Conservation (phyloP, 1,140 invertebrate species). For the Ooceraea biroi region DNA sequence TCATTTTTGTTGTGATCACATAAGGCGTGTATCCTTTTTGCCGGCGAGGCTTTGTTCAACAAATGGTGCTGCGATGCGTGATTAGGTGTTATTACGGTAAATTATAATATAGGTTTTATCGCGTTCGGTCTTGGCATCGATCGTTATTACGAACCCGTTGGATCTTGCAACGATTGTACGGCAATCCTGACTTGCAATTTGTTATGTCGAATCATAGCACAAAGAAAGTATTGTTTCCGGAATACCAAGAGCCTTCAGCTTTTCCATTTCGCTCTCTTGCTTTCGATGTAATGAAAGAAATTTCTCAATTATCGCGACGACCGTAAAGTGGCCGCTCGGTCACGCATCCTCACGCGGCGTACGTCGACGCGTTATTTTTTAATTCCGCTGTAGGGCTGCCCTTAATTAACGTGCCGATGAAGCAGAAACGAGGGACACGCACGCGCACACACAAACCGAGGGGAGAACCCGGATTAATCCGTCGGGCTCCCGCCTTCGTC, state of each 20-base stretch:
- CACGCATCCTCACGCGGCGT: constrained; percentile 51
- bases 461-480: constrained; percentile 71
- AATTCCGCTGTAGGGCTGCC: constrained; percentile 62
- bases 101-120: neutral
- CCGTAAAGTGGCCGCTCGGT: constrained; percentile 48
- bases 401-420: constrained; percentile 73
- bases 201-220: neutral
- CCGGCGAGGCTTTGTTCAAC: neutral
- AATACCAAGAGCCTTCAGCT: constrained; percentile 15
- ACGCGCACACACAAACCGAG: neutral
- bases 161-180: neutral
- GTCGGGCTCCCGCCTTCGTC: constrained; percentile 55
- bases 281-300: constrained; percentile 50
- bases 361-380: constrained; percentile 78
- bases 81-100: neutral
- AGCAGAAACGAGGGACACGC: constrained; percentile 54
- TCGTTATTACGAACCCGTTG: neutral
- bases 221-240: neutral
- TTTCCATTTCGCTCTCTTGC: constrained; percentile 14
- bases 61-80: constrained; percentile 7
- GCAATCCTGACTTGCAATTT: constrained; percentile 6
- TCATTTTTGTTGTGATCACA: constrained; percentile 3
- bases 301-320: constrained; percentile 62
- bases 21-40: neutral
- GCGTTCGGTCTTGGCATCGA: neutral